A percentile compares a stretch with the other conserved stretches of the same genome.
Evolutionary conservation across 53 echinoderm and acorn worm genomes (phyloP).

Genomic region (Temnopleurus reevesii): DNA sequence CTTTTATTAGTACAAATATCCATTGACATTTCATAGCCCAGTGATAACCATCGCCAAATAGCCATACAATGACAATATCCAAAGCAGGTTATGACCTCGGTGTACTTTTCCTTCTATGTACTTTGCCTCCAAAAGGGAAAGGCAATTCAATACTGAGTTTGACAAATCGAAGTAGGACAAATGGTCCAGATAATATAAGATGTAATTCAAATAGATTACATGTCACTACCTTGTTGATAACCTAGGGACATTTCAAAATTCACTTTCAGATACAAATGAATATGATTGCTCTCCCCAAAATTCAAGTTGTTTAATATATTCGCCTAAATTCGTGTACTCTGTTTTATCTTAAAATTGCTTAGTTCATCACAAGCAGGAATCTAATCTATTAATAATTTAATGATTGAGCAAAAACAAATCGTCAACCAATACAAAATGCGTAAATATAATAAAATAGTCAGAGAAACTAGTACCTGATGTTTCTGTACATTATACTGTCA

Average conservation of each 20-base stretch:
- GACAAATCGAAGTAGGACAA: not conserved
- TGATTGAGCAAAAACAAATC: too few relatives aligned
- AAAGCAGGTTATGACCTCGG: not conserved
- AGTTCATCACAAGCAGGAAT: too few relatives aligned
- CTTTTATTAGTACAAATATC: too few relatives aligned
- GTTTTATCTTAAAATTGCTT: too few relatives aligned
- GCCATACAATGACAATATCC: not conserved
- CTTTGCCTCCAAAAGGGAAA: not conserved
- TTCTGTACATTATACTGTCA: too few relatives aligned
- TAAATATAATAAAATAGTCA: too few relatives aligned
- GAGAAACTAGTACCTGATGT: too few relatives aligned
- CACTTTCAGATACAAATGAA: not conserved
- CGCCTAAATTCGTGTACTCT: too few relatives aligned
- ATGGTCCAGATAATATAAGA: not conserved
- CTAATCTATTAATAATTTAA: too few relatives aligned
- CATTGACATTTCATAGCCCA: not conserved
- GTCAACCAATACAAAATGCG: too few relatives aligned
- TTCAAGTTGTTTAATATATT: too few relatives aligned
- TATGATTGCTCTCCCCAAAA: not conserved
- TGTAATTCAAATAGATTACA: not conserved
- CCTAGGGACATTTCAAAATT: not conserved
- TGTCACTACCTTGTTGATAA: not conserved
- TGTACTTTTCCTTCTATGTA: not conserved
- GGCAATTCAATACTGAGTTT: not conserved
- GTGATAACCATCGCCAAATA: not conserved